phyloP scores from a whole-genome alignment of 2,797 vertebrate genomes.

The Tympanoctomys barrerae region DNA sequence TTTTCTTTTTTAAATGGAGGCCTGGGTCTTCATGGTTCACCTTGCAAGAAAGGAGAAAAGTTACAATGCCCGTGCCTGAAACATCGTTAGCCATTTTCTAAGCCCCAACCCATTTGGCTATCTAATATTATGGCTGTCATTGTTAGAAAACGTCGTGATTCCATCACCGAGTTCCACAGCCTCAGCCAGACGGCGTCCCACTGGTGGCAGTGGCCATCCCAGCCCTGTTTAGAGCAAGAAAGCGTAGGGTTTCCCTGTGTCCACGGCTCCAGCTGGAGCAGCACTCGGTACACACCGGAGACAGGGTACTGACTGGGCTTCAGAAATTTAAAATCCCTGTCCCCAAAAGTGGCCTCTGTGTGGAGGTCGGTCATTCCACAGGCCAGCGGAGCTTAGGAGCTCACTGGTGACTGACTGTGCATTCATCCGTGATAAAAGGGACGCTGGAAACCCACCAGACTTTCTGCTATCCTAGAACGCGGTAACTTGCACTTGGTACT shows the following conservation, averaged over 20 bases:
- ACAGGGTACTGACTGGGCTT: not conserved
- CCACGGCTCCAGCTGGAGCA: conserved; percentile 24
- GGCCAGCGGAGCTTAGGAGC: not conserved
- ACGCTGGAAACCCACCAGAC: not conserved
- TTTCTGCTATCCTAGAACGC: not conserved
- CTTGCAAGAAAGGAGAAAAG: conserved; percentile 20
- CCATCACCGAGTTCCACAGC: conserved; percentile 9
- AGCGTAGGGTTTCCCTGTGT: not conserved
- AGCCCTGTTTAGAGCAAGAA: conserved; percentile 36
- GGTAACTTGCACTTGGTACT: not conserved
- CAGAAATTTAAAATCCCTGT: not conserved
- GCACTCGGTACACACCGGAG: not conserved
- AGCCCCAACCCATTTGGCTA: not conserved
- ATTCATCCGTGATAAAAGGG: not conserved
- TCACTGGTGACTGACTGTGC: not conserved
- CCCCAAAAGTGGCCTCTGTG: not conserved
- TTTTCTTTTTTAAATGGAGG: not conserved
- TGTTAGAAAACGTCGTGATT: not conserved
- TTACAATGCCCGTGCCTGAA: not conserved
- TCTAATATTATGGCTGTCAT: not conserved
- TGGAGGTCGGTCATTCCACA: not conserved
- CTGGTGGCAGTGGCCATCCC: not conserved
- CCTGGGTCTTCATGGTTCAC: conserved; percentile 33
- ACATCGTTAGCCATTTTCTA: not conserved
- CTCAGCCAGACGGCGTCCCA: not conserved